Base-by-base conservation (phyloP, 2,797 vertebrate species). In the Tadarida brasiliensis region DNA sequence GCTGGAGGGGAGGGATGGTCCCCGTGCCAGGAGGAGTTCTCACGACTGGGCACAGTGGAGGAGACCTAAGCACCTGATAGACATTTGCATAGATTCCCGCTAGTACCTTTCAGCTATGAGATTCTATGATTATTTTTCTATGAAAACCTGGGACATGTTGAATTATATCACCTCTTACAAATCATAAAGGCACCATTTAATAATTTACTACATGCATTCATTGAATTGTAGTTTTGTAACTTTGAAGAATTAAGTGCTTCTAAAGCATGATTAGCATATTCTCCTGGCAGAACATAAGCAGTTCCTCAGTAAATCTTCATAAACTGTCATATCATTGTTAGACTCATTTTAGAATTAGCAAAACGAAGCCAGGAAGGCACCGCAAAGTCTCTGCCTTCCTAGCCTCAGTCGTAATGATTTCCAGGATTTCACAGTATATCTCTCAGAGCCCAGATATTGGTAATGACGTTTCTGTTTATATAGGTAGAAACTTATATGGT, bases 171-270 rank as follows among this genome's bases (percentile, higher is more conserved):
- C 20, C 2, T 82, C 28, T 70, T 74, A 12, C 4, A 83, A 44
- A 78, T 86, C 19, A 49, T 70, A 44, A 85, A 10, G 7, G 0
- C 0, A 65, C 14, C 44, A 47, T 39, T 92, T 82, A 56, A 78
- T 49, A 90, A n/a, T 47, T n/a, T 85, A 68, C 7, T 35, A 12
- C 4, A 63, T 47, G 30, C 61, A 20, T 78, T 14, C 30, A 81
- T 57, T 83, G 39, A 74, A 82, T 30, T 65, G 1, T 86, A 74
- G 24, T 49, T 86, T 65, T 80, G 14, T 56, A 51, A 76, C 11
- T 54, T 77, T 19, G 68, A 89, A 63, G 33, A 87, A 93, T 33
- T 73, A 78, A 87, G 11, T 87, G 17, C 11, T 61, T 94, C 65
- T 47, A 81, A 86, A 51, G 11, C 3, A 81, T 22, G 7, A 33